Evolutionary conservation across 2,888 invertebrate species (phyloP), one percentile per base, ranked within the genome.

Genomic region (Drosophila acutilabella): DNA sequence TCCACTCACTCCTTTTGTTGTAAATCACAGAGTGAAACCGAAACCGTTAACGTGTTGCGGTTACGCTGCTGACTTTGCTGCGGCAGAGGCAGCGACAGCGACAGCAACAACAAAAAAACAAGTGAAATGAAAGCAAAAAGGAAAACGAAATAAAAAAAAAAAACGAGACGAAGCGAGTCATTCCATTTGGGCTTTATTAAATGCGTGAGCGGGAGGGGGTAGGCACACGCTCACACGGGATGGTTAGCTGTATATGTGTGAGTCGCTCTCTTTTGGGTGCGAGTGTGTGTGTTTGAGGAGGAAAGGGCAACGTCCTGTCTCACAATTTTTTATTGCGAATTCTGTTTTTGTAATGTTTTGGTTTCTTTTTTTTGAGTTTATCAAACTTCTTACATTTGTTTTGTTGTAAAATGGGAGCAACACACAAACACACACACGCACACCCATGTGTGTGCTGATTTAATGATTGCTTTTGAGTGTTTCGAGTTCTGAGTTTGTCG

Each of bases 41-140:
- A 87, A 89, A 89, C 86, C 86, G 89, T 86, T 86, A 86, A 89
- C 86, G 89, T 86, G 89, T 87, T 86, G 89, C 89, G 86, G 86
- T 86, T 86, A 86, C 74, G 89, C 71, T 77, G 61, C 75, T 80
- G 78, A 79, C 76, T 83, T 78, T 76, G 70, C 80, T 78, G 70
- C 65, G 75, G 61, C 64, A 61, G 57, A 47, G 16, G 8, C 44
- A 56, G 11, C 33, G 8, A 36, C 10, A 36, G 11, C 33, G 8
- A 36, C 10, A 36, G 11, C 23, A 47, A 38, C 4, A 56, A 45
- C 18, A 33, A 41, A 51, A 65, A 26, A 26, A 26, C 26, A 26
- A 26, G 30, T 30, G 30, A 8, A 30, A 30, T 30, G 8, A 30
- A 30, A 30, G 30, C 30, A 30, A 30, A 30, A 30, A 30, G 30